Base-by-base conservation (phyloP, 2,888 invertebrate species). In the Xestia rhomboidea region DNA sequence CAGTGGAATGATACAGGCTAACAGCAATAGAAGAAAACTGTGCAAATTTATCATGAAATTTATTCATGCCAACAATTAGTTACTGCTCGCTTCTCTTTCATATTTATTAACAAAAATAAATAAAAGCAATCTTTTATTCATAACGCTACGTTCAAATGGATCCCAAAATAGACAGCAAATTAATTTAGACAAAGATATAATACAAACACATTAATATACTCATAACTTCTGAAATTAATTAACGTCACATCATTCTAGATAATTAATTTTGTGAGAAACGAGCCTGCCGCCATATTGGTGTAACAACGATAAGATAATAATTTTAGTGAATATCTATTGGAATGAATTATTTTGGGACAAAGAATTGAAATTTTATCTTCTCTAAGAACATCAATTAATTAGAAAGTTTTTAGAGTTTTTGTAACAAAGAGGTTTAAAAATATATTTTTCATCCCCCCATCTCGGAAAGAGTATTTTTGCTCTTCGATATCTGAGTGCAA, bases 181-280 rank as follows among this genome's bases (percentile, higher is more conserved):
- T 73, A 67, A 73, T 78, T 67, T 34, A 15, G 34, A 67, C 73
- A 73, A 78, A 78, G 62, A 78, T 38, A 51, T 49, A 83, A 73
- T 62, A 69, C 72, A 69, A 83, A 81, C 73, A 82, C 27, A 77
- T 81, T 78, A 69, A 41, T 80, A 70, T 41, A 82, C 82, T 82
- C 76, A 76, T 80, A 73, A 83, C 62, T 80, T 80, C 44, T 64
- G 30, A 83, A 76, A 83, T 84, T 80, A 83, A 84, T 83, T 83
- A 70, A 76, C 51, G 69, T 84, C 67, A 76, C 63, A 76, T 49
- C 67, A 70, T 73, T 84, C 57, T 44, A 62, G 76, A 80, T 70
- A 76, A 76, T 84, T 80, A 84, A 83, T 80, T 73, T 76, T 63
- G 66, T 67, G 44, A 73, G 68, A 79, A 76, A 63, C 46, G 76